Evolutionary conservation across 2,888 invertebrate genomes (phyloP), one percentile per base, ranked within the genome.

Genomic region (Chymomyza amoena): DNA sequence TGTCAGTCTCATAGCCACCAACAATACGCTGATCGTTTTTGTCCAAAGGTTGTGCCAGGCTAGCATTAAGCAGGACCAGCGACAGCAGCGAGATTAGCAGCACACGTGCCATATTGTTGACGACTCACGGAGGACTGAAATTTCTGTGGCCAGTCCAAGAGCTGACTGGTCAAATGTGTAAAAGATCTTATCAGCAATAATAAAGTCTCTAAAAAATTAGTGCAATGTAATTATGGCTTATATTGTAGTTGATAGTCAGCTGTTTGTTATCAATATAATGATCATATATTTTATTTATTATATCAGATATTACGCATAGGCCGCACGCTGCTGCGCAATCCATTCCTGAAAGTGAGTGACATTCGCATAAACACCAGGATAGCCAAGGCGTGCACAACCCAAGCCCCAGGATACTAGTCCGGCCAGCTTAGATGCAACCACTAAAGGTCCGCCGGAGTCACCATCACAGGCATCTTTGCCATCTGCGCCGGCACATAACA

Each of bases 381-480:
- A 83, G 0, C 66, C 73, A 16, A 75, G 16, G 6, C 79, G 76
- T 0, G 79, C 90, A 66, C 90, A 89, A 1, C 90, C 89, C 36
- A 69, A 63, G 50, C 90, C 89, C 82, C 81, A 89, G n/a, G 90
- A 89, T 0, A 89, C 89, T 20, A 89, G 66, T 5, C 89, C 89
- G 2, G 77, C 62, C 9, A 87, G 65, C 51, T 74, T 18, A 1
- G 69, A 64, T 51, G 77, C 28, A 0, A 76, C 72, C 0, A 82
- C 75, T 71, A 90, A 61, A 7, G 89, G 87, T n/a, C 86, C 86
- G 50, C 86, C 86, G 0, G 87, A 80, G 39, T 86, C 86, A 4
- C 89, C 89, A n/a, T 81, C 73, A 25, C 90, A 89, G 54, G 89
- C 79, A 61, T 89, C 90, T 63, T 78, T 80, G 2, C 88, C 89